phyloP scores from a whole-genome alignment of 2,888 invertebrate species.

The Eilema griseolum region DNA sequence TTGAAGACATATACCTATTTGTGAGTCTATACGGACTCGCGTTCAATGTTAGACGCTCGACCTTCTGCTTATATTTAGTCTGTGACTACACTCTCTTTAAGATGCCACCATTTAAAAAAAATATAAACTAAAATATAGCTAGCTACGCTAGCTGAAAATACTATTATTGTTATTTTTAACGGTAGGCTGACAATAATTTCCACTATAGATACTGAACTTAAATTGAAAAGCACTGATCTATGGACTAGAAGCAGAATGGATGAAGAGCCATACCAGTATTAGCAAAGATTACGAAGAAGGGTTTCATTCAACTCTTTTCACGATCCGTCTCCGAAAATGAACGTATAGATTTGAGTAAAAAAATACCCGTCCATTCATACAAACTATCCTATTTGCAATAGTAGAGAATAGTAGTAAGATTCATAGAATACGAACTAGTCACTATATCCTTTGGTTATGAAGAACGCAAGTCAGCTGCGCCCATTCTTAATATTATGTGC shows the following conservation, averaged over 20 bases:
- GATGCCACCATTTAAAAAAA: no score
- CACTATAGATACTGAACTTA: no score
- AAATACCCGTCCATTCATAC: neutral
- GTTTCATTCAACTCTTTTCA: no score
- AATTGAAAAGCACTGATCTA: no score
- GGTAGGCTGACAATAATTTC: no score
- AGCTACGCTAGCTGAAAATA: no score
- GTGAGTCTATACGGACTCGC: slow-evolving; percentile 6
- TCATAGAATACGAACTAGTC: neutral
- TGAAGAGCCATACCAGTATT: neutral
- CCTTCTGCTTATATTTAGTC: neutral
- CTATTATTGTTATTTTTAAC: no score
- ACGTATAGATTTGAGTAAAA: neutral
- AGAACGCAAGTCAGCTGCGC: slow-evolving; percentile 39
- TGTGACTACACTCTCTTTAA: neutral
- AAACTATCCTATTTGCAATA: neutral
- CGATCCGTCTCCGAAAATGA: no score
- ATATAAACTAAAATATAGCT: no score
- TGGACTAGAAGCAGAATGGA: no score
- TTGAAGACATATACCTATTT: neutral
- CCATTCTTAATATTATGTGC: slow-evolving; percentile 41
- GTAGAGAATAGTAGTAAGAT: neutral
- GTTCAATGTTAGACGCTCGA: slow-evolving; percentile 8
- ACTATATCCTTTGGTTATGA: slow-evolving; percentile 9
- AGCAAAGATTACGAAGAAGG: neutral